These are phyloP conservation scores for Calosoma granatense DNA, from an alignment of 1,140 invertebrate species.

Conservation along the genomic window DNA sequence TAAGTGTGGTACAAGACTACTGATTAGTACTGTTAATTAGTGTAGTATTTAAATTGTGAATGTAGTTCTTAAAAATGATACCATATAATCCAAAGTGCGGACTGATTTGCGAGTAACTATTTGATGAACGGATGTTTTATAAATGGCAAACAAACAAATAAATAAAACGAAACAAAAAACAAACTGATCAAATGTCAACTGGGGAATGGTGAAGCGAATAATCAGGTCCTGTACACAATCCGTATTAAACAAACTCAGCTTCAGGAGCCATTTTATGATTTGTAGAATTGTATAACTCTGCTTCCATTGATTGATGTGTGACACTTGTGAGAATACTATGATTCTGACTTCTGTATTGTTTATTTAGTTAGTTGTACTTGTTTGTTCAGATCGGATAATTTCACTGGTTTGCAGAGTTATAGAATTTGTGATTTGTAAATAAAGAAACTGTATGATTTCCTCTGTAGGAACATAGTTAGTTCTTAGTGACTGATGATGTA, in stretches of 20 bases:
- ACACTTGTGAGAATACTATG: no score
- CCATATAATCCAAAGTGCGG: neutral
- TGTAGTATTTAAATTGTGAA: conserved; percentile 7
- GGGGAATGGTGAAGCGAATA: neutral
- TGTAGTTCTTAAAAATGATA: conserved; percentile 1
- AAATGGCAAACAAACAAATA: neutral
- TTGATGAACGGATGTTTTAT: neutral
- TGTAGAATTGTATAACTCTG: conserved; percentile 2
- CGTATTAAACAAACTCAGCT: neutral
- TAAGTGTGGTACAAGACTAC: conserved; percentile 5
- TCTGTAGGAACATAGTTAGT: no score
- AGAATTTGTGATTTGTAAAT: conserved; percentile 3
- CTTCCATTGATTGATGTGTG: neutral
- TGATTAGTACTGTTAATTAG: conserved; percentile 1
- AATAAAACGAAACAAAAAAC: no score
- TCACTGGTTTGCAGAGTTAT: conserved; percentile 3
- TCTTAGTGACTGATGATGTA: conserved; percentile 4
- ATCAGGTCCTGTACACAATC: neutral
- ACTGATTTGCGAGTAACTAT: neutral
- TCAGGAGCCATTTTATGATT: neutral
- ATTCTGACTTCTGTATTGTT: no score
- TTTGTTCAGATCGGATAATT: no score
- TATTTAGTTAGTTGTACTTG: no score
- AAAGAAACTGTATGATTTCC: neutral
- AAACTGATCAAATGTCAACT: no score